phyloP scores from a whole-genome alignment of 2,113 vertebrate genomes.

The Salminus brasiliensis region DNA sequence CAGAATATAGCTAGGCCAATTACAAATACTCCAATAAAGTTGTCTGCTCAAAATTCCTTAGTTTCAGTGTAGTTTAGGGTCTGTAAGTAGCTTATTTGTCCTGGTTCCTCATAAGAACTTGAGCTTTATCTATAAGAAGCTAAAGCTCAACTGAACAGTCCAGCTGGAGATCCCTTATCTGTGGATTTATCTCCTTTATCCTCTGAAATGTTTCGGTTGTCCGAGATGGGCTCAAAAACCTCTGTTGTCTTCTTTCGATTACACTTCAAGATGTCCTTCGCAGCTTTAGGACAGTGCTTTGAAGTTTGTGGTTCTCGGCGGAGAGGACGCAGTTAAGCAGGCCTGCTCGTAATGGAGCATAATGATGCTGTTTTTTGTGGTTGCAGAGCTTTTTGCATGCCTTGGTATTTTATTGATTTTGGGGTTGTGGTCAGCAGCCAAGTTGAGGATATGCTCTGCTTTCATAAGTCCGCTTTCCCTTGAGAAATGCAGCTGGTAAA shows the following conservation, averaged over 20 bases:
- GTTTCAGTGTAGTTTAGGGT: background rate
- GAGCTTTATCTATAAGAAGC: background rate
- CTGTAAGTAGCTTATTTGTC: background rate
- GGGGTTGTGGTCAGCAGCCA: conserved; percentile 64
- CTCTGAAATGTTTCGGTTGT: conserved; percentile 7
- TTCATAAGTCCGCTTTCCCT: conserved; percentile 53
- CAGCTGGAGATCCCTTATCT: background rate
- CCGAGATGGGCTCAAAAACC: background rate
- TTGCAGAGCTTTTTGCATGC: conserved; percentile 65
- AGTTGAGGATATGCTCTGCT: conserved; percentile 56
- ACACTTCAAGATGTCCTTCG: background rate
- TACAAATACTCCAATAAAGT: background rate
- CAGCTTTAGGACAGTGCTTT: conserved; percentile 19
- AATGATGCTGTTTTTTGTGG: conserved; percentile 70
- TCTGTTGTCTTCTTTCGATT: background rate
- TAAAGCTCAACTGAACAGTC: background rate
- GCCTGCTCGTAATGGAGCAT: conserved; percentile 61
- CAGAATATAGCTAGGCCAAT: background rate
- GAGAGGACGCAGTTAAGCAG: conserved; percentile 57
- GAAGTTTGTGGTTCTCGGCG: conserved; percentile 1
- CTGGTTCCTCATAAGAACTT: background rate
- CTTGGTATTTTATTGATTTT: conserved; percentile 67
- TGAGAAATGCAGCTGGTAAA: conserved; percentile 5
- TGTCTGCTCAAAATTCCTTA: background rate
- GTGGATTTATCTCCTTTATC: background rate